Evolutionary conservation across 1,140 invertebrate genomes (phyloP), one percentile per base, ranked within the genome.

Genomic region (Achroia grisella): DNA sequence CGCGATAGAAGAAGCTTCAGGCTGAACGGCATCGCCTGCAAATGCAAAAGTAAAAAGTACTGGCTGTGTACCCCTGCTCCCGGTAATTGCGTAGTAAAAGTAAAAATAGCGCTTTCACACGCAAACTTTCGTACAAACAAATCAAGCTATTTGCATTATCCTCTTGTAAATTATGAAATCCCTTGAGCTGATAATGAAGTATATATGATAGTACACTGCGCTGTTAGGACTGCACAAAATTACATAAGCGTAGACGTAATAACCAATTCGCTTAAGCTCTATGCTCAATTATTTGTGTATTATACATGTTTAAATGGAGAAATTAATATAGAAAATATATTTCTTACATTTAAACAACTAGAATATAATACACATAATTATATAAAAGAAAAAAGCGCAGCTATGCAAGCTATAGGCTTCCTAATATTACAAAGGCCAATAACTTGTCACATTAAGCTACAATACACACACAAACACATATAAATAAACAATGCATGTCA

Each of bases 1-100:
- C 71, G 61, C 60, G 64, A 55, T 73, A 73, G 60, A 58, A 48
- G 53, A 61, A 56, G 73, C 72, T 77, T 81, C 62, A 56, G 60
- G 71, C 78, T 71, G 52, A 52, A 49, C 37, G 59, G 50, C 46
- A 64, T 56, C 39, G 57, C 66, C 59, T 69, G 71, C 62, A 68
- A 69, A 52, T 53, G 58, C 71, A 65, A 72, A 52, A 58, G 35
- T 56, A 43, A 42, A 30, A 49, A 48, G 37, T 50, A 50, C 62
- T 71, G 65, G 63, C 70, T 78, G 60, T 39, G 39, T 31, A 51
- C 58, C 62, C 48, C 44, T 35, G 46, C 44, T 42, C 46, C 57
- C 47, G 56, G 52, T 69, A 62, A 54, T 39, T 40, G 31, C 30
- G 52, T 55, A 60, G 41, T 39, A 56, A 61, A 44, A 33, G 10